Percentiles rank a stretch among this genome's conserved stretches.
These are phyloP conservation scores for Manduca sexta DNA, from an alignment of 1,140 invertebrate genomes.

Conservation along the genomic window DNA sequence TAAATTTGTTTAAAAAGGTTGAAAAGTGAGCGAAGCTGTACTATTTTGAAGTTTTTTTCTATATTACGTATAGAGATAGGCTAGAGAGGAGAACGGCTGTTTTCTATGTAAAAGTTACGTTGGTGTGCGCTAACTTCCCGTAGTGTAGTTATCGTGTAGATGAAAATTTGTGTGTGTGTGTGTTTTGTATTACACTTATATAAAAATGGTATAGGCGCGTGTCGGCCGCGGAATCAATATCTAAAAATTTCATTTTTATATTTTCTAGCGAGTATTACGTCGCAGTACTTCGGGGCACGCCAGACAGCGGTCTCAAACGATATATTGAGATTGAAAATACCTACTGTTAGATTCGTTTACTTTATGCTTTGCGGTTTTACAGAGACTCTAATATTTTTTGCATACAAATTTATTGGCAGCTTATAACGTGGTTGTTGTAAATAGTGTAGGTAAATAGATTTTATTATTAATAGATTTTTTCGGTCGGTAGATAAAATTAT, in stretches of 20 bases:
- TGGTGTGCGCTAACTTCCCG: conserved; percentile 59
- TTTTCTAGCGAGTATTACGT: conserved; percentile 29
- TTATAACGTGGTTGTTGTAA: no score
- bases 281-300: conserved; percentile 4
- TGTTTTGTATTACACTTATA: conserved; percentile 51
- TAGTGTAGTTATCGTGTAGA: conserved; percentile 54
- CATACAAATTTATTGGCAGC: no score
- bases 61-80: conserved; percentile 53
- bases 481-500: no score
- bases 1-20: conserved; percentile 34
- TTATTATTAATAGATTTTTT: no score
- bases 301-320: not conserved
- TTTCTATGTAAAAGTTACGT: conserved; percentile 57
- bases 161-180: conserved; percentile 39
- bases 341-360: no score
- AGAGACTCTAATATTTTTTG: no score
- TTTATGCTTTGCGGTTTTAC: no score
- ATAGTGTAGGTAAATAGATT: no score
- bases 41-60: conserved; percentile 70
- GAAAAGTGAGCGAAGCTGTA: conserved; percentile 56
- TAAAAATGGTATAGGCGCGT: conserved; percentile 60
- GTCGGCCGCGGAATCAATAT: conserved; percentile 58
- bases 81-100: conserved; percentile 61
- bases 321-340: not conserved
- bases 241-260: conserved; percentile 63